These are phyloP conservation scores for Eristalis intricaria DNA, from an alignment of 2,888 invertebrate genomes.

Conservation along the genomic window DNA sequence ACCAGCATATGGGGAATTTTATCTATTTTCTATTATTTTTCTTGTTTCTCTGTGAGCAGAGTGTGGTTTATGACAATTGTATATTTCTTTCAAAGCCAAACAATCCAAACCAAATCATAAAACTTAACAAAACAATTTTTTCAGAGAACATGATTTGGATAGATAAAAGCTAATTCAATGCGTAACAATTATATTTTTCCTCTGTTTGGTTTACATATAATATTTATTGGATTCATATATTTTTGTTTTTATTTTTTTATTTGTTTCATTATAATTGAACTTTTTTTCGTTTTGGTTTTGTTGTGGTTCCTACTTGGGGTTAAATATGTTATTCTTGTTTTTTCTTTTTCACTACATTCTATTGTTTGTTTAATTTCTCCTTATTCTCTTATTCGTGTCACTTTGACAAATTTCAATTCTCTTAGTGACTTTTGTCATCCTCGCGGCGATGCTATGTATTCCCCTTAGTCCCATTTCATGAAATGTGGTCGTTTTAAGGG, in stretches of 20 bases:
- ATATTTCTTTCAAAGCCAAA: conserved; percentile 9
- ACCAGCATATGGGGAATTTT: conserved; percentile 18
- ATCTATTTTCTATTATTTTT: conserved; percentile 1
- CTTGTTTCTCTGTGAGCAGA: conserved; percentile 9
- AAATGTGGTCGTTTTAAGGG: no score
- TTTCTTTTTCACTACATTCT: conserved; percentile 14
- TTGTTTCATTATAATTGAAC: conserved; percentile 1
- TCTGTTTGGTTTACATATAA: conserved; percentile 3
- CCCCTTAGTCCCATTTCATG: no score
- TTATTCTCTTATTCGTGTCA: no score
- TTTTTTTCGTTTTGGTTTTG: conserved; percentile 15
- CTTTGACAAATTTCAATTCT: no score
- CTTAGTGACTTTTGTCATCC: no score
- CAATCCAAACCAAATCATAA: neutral
- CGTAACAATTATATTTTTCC: conserved; percentile 35
- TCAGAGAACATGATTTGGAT: neutral
- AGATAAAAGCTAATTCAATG: conserved; percentile 34
- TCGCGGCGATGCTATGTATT: no score
- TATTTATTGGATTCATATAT: neutral
- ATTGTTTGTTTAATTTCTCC: conserved; percentile 31
- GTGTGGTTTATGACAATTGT: neutral
- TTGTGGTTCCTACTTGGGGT: conserved; percentile 16
- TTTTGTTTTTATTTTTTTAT: neutral
- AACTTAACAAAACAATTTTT: neutral
- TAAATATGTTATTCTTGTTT: conserved; percentile 34